These are phyloP conservation scores for Andinoacara biseriatus DNA, from an alignment of 2,113 vertebrate species.

Conservation along the genomic window DNA sequence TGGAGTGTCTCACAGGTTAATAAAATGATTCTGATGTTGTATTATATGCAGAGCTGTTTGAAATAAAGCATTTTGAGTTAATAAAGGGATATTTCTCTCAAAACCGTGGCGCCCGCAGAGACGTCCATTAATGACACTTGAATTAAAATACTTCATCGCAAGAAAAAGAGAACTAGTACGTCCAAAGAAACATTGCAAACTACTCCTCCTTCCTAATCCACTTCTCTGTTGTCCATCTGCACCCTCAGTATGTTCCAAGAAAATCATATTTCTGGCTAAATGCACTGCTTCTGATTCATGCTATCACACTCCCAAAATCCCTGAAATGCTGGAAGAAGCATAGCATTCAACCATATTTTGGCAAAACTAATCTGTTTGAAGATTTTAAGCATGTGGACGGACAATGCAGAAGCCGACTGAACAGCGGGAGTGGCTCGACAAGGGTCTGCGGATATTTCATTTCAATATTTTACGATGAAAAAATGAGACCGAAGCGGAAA, in stretches of 20 bases:
- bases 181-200: background rate
- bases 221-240: conserved; percentile 18
- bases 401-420: background rate
- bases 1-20: conserved; percentile 1
- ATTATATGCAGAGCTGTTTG: background rate
- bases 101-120: background rate
- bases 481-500: background rate
- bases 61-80: background rate
- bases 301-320: background rate
- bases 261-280: conserved; percentile 10
- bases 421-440: background rate
- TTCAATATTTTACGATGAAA: background rate
- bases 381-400: conserved; percentile 2
- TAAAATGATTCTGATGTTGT: background rate
- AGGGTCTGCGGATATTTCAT: background rate
- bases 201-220: background rate
- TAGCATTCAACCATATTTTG: background rate
- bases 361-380: conserved; percentile 11
- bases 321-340: background rate
- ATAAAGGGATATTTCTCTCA: background rate
- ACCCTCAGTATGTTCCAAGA: background rate
- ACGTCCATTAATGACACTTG: background rate
- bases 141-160: background rate
- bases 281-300: background rate
- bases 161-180: background rate